Conservation (phyloP, 92 coral and sea anemone genomes). For the Actinernus sp. region DNA sequence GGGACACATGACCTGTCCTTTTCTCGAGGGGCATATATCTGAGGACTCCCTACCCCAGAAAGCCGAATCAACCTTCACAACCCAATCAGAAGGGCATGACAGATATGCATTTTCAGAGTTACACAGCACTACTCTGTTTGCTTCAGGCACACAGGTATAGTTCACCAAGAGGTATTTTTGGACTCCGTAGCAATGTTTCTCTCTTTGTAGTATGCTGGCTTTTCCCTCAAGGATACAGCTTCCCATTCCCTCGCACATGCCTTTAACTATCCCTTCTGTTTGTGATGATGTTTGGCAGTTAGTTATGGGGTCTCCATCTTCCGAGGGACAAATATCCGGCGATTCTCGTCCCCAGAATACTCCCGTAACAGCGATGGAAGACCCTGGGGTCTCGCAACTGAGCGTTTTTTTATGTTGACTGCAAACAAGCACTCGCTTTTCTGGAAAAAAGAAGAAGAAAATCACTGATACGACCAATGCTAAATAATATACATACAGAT, state of each 20-base stretch:
- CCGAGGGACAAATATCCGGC: constrained; percentile 92
- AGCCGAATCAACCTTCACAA: constrained; percentile 86
- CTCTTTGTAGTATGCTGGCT: constrained; percentile 82
- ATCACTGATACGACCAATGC: too few species aligned
- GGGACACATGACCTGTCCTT: constrained; percentile 56
- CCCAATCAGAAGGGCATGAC: constrained; percentile 93
- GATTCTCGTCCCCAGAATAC: constrained; percentile 97
- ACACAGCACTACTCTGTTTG: constrained; percentile 83
- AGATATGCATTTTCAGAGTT: constrained; percentile 81
- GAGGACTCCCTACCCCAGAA: constrained; percentile 83
- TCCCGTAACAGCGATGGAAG: constrained; percentile 93
- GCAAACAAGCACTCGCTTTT: constrained; percentile 84
- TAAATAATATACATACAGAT: too few species aligned
- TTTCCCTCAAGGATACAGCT: constrained; percentile 92
- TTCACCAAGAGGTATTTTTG: constrained; percentile 87
- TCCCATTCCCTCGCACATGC: constrained; percentile 95
- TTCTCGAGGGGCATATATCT: constrained; percentile 72
- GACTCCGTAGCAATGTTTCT: constrained; percentile 89
- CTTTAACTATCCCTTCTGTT: constrained; percentile 82
- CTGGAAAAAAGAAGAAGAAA: constrained; percentile 29
- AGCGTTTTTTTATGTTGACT: constrained; percentile 83
- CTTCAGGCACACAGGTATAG: constrained; percentile 95
- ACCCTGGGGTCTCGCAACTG: constrained; percentile 92
- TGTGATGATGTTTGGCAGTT: constrained; percentile 86
- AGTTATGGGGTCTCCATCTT: constrained; percentile 89